Conservation (phyloP, 1,140 invertebrate genomes). For the Holcopasites calliopsidis region DNA sequence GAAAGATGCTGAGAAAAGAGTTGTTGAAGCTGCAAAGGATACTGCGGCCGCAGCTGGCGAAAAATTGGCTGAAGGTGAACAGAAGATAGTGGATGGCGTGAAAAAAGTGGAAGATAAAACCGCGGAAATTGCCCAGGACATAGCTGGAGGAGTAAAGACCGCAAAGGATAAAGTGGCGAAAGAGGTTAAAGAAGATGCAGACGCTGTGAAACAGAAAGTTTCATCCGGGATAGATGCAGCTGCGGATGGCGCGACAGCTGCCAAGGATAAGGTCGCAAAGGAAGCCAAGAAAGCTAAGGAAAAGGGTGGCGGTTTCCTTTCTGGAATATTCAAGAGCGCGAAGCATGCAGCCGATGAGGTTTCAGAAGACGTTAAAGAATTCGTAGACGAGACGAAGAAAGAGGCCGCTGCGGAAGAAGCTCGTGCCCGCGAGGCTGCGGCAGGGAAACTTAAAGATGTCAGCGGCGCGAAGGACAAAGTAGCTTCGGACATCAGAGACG, state of each 20-base stretch:
- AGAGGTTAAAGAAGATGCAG: conserved; percentile 38
- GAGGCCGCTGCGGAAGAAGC: conserved; percentile 53
- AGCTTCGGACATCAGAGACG: conserved; percentile 29
- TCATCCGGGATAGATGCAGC: conserved; percentile 1
- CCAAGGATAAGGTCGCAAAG: conserved; percentile 45
- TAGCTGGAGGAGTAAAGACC: conserved; percentile 10
- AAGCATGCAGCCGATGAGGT: conserved; percentile 41
- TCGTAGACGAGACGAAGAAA: conserved; percentile 49
- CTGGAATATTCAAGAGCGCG: conserved; percentile 42
- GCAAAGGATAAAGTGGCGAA: conserved; percentile 41
- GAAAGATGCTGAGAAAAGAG: conserved; percentile 34
- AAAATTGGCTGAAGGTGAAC: neutral
- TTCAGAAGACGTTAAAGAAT: conserved; percentile 37
- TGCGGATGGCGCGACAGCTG: conserved; percentile 17
- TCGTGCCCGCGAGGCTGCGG: conserved; percentile 14
- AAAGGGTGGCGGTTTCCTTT: conserved; percentile 36
- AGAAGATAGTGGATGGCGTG: neutral
- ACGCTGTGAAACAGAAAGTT: conserved; percentile 31
- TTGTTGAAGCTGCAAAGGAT: conserved; percentile 12
- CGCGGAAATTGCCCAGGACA: conserved; percentile 29
- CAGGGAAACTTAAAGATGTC: conserved; percentile 49
- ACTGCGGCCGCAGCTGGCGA: neutral
- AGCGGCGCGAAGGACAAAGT: conserved; percentile 26
- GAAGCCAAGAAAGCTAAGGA: conserved; percentile 59
- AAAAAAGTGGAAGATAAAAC: conserved; percentile 40